Base-by-base conservation (phyloP, 2,797 vertebrate species). In the Enteromius viviparus region DNA sequence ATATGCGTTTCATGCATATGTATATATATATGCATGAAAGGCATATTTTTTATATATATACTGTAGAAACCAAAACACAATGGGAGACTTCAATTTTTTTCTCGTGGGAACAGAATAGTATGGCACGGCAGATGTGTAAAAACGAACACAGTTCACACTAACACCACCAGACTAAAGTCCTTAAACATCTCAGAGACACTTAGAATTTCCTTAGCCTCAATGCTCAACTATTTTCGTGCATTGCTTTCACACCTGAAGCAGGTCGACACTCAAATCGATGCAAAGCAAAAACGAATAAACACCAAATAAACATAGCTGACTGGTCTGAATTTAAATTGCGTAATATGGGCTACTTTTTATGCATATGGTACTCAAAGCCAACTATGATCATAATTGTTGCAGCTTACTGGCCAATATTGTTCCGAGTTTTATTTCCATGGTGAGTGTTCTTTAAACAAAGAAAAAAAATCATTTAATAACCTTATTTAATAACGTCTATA, bases 101-200 rank as follows among this genome's bases (percentile, higher is more conserved):
- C 82, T 84, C 82, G 71, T 84, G 87, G 87, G 87, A 88, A 85
- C 49, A 64, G 64, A 84, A 80, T 21, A 47, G 26, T 49, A 19
- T 53, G 26, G n/a, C 23, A 14, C 15, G 23, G 10, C 6, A 55
- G 21, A 74, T 66, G 87, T 84, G 87, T 86, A 60, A 87, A 70
- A 86, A 82, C n/a, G 65, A 53, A 81, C 86, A 81, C 86, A 21
- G 32, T 26, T 81, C 72, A 69, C 86, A 85, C 78, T 26, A 45
- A 40, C 26, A 15, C 69, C n/a, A 83, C 76, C 53, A 82, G 80
- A 75, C 60, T 75, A 9, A 6, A 45, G 69, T 32, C 23, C 65
- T 47, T 68, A 42, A 65, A 34, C 58, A 32, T 40, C 29, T 58
- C n/a, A 58, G 19, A 79, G 47, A 34, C n/a, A 21, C 17, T 49